Base-by-base conservation (phyloP, 2,888 invertebrate genomes). In the Philhelius pedissequus region DNA sequence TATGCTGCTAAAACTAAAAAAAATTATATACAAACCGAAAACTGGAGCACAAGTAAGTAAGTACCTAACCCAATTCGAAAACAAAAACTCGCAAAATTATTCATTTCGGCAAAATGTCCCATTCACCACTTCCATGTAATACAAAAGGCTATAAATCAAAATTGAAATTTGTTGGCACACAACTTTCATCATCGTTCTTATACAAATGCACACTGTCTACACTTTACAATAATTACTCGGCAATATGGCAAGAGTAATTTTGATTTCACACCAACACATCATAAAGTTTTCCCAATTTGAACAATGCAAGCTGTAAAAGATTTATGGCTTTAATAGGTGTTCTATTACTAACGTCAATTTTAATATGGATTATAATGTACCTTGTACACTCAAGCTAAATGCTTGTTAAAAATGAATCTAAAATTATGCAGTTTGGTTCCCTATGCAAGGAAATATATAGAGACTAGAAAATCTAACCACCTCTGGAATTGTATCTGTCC, bases 241-340 rank as follows among this genome's bases (percentile, higher is more conserved):
- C 0, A 15, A 18, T 4, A 43, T 43, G 8, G 9, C 2, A 43
- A 9, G 43, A 43, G 25, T 15, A 27, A 50, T 50, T 50, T 25
- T 50, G 50, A n/a, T 50, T 50, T 50, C 27, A 50, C 25, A 18
- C 22, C n/a, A 22, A 27, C 15, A 40, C 5, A 52, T 7, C 20
- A n/a, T 38, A 25, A 4, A 27, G 9, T 15, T 43, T 45, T 25
- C 7, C 11, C 18, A 22, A 43, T 50, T 66, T 22, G 38, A 38
- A 18, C 30, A 25, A 50, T 27, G 8, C 27, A 30, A 38, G n/a
- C 50, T 13, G 15, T 1, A 35, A 20, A 38, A 7, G 68, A 68
- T 52, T 68, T 52, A 62, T 62, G 5, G 60, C 18, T 35, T 50
- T 43, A 45, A 68, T 74, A 62, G 35, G 45, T 54, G 30, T 38